Evolutionary conservation across 2,888 invertebrate species (phyloP), one percentile per base, ranked within the genome.

Genomic region (Zeuzera pyrina): DNA sequence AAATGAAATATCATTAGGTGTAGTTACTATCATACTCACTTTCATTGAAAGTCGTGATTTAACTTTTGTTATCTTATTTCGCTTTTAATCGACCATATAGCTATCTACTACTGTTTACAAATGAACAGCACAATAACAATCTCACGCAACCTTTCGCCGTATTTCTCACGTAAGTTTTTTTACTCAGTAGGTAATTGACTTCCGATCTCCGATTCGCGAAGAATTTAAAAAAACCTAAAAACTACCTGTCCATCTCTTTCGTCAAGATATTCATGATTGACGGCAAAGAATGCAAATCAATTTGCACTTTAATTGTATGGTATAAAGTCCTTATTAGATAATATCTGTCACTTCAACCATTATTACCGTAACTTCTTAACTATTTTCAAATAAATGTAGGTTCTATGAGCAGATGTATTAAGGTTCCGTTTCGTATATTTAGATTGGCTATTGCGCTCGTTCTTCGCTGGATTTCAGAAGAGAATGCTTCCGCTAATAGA

Each of bases 401-500:
- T 2, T 25, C 12, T 12, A 25, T 25, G 3, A 22, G 5, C 25
- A 13, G 2, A 11, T 10, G 10, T 0, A 0, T 15, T 53, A 55
- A 35, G 31, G 44, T 49, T 12, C n/a, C 21, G 38, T 49, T 56
- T 57, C 15, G 23, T 47, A 40, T 12, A 25, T 12, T 3, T 11
- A 10, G 7, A 12, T 13, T 3, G 10, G 25, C 19, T 12, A 10
- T 4, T 12, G 12, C 25, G 12, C 7, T 24, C 13, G n/a, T 24
- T 27, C 11, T 25, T 25, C 25, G 10, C 25, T 3, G 25, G 25
- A 4, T 28, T n/a, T 10, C 14, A 28, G 13, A 12, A 15, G 8
- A 28, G 28, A 28, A 28, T 28, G 28, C 28, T 28, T 76, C 78
- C 62, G 77, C 71, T 83, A 83, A 81, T 83, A 83, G 79, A 79